Conservation (phyloP, 2,113 vertebrate species). For the Prunella fulvescens region DNA sequence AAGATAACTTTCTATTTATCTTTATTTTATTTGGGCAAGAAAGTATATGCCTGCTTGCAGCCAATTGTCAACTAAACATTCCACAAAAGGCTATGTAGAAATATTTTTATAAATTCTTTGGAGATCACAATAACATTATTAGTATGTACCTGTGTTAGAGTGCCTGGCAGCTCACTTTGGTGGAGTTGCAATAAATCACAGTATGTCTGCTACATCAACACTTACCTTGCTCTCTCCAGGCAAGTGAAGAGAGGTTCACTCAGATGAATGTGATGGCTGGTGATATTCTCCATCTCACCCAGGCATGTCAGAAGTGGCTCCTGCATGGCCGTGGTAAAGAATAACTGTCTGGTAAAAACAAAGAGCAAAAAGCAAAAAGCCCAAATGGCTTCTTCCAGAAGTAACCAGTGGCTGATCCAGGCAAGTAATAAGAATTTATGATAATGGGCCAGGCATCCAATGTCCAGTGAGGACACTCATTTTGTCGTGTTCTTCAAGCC, state of each 20-base stretch:
- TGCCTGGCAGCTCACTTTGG: background rate
- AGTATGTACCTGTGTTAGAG: background rate
- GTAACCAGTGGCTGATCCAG: background rate
- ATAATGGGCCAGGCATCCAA: background rate
- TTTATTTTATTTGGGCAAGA: background rate
- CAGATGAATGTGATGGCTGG: background rate
- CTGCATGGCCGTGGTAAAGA: background rate
- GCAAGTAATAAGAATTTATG: background rate
- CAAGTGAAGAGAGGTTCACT: background rate
- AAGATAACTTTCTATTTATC: background rate
- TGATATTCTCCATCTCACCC: background rate
- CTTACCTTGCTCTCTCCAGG: background rate
- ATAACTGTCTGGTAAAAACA: background rate
- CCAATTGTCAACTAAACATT: background rate
- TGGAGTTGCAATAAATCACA: background rate
- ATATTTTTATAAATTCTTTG: background rate
- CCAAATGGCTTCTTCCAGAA: background rate
- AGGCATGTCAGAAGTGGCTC: background rate
- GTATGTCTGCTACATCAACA: background rate
- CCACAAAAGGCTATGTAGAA: background rate
- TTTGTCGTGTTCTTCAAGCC: background rate
- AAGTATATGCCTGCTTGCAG: background rate
- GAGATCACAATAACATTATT: background rate
- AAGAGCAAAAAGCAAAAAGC: background rate
- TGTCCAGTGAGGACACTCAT: background rate